These are phyloP conservation scores for Arizona elegans DNA, from an alignment of 2,113 vertebrate genomes.

Conservation along the genomic window DNA sequence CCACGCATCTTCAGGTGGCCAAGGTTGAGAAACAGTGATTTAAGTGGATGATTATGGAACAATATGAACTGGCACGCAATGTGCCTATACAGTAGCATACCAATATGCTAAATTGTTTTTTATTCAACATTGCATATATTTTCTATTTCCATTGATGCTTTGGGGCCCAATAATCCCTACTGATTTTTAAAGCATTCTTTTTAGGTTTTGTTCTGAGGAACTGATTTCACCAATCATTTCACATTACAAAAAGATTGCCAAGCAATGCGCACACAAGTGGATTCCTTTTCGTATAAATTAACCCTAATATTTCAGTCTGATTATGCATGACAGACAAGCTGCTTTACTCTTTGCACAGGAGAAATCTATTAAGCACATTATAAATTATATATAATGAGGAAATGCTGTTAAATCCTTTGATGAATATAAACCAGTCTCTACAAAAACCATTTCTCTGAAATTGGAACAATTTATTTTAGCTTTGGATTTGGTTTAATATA, in stretches of 20 bases:
- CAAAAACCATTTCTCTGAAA: slow-evolving; percentile 3
- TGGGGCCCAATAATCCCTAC: slow-evolving; percentile 42
- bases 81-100: neutral
- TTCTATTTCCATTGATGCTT: slow-evolving; percentile 54
- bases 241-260: slow-evolving; percentile 23
- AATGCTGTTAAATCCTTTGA: slow-evolving; percentile 33
- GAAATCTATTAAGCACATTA: slow-evolving; percentile 37
- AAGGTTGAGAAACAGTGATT: neutral
- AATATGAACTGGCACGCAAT: neutral
- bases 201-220: slow-evolving; percentile 54
- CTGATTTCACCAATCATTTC: slow-evolving; percentile 49
- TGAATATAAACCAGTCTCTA: slow-evolving; percentile 8
- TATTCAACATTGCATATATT: slow-evolving; percentile 37
- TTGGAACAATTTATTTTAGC: neutral
- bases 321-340: slow-evolving; percentile 43
- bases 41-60: neutral
- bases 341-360: slow-evolving; percentile 34
- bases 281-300: slow-evolving; percentile 60
- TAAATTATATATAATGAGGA: slow-evolving; percentile 51
- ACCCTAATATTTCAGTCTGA: slow-evolving; percentile 53
- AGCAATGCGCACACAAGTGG: slow-evolving; percentile 52
- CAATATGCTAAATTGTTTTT: slow-evolving; percentile 39
- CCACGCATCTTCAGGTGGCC: no score
- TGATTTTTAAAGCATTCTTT: slow-evolving; percentile 52
- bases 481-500: accelerated